Evolutionary conservation across 2,797 vertebrate species (phyloP).

Genomic region (Varecia variegata): DNA sequence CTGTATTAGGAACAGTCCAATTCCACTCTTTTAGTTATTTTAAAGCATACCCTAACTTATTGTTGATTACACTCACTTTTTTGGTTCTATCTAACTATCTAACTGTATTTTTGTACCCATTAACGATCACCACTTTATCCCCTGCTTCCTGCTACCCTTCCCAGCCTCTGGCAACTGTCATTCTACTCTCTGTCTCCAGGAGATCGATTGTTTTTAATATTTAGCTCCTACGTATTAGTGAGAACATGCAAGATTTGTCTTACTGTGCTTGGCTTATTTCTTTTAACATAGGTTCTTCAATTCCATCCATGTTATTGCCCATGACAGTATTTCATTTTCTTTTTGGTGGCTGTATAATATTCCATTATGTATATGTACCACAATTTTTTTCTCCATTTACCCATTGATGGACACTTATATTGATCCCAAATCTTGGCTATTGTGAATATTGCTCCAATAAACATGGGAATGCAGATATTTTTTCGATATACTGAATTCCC

Average conservation of each 20-base stretch:
- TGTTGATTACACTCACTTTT: neutral
- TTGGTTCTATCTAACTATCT: too few species aligned
- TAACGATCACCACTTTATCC: neutral
- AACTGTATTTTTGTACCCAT: neutral
- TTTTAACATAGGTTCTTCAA: neutral
- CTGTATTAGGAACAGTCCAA: neutral
- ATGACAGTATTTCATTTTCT: neutral
- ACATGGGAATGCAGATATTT: too few species aligned
- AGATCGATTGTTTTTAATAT: neutral
- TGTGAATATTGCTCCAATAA: too few species aligned
- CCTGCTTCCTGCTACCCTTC: neutral
- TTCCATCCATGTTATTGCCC: neutral
- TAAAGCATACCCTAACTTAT: neutral
- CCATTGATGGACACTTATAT: neutral
- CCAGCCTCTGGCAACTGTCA: neutral
- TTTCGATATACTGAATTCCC: too few species aligned
- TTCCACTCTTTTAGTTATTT: neutral
- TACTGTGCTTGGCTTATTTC: neutral
- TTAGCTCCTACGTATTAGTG: neutral
- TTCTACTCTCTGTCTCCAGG: neutral
- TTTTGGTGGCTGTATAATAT: neutral
- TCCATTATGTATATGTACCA: neutral
- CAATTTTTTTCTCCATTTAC: neutral
- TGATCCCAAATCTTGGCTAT: too few species aligned
- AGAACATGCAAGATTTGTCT: neutral